A percentile compares a stretch with the other conserved stretches of the same genome.
phyloP scores from a whole-genome alignment of 1,140 invertebrate genomes.

The Amyelois transitella region DNA sequence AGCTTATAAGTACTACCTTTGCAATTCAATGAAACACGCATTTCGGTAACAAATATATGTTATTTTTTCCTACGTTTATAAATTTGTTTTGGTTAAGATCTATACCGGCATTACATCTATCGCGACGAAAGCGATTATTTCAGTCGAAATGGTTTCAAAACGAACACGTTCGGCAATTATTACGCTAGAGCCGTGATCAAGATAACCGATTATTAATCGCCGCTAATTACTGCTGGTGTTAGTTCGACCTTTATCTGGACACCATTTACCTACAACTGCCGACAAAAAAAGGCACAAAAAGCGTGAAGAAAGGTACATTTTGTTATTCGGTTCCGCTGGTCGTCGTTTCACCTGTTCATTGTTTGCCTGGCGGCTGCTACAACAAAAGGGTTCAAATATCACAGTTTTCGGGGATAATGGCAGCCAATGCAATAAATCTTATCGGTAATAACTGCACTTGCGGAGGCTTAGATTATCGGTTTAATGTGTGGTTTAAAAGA shows the following conservation, averaged over 20 bases:
- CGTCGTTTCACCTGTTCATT: slow-evolving; percentile 64
- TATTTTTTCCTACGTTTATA: no score
- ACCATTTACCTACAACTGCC: slow-evolving; percentile 47
- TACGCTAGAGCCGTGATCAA: slow-evolving; percentile 53
- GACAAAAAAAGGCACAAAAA: slow-evolving; percentile 65
- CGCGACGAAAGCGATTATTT: background rate
- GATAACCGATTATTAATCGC: slow-evolving; percentile 73
- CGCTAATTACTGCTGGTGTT: slow-evolving; percentile 73
- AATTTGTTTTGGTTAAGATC: no score
- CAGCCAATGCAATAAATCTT: slow-evolving; percentile 57
- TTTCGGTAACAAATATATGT: no score
- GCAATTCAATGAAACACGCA: no score
- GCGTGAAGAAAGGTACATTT: slow-evolving; percentile 62
- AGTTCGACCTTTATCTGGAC: slow-evolving; percentile 67
- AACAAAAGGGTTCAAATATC: slow-evolving; percentile 71
- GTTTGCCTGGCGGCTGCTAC: slow-evolving; percentile 59
- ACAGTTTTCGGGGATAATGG: slow-evolving; percentile 68
- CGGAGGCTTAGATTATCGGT: slow-evolving; percentile 46
- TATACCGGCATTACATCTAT: no score
- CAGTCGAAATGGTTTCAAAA: slow-evolving; percentile 11
- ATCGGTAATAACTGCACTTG: slow-evolving; percentile 67
- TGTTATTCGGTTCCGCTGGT: slow-evolving; percentile 28
- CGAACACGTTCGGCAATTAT: slow-evolving; percentile 50
- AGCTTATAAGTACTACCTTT: no score
- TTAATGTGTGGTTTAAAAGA: slow-evolving; percentile 41